phyloP scores from a whole-genome alignment of 2,113 vertebrate species.

The Austrofundulus limnaeus region DNA sequence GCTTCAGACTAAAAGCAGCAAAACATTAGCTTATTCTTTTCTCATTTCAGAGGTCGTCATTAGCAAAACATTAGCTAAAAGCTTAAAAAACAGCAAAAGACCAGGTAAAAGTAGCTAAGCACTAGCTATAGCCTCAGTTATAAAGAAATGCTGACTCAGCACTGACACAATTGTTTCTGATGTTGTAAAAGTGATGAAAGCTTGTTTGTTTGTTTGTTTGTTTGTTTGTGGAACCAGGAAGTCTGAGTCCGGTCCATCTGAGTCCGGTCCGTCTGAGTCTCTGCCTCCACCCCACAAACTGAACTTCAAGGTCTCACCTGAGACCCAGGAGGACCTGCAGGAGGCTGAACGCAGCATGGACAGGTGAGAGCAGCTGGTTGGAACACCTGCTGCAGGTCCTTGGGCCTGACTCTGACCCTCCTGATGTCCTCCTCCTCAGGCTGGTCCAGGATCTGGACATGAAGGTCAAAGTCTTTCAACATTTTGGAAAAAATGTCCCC shows the following conservation, averaged over 20 bases:
- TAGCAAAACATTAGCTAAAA: no score
- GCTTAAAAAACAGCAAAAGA: no score
- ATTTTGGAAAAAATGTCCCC: constrained; percentile 88
- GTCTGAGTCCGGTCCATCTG: constrained; percentile 64
- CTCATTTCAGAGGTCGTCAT: no score
- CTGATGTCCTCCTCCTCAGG: constrained; percentile 59
- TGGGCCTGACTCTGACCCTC: not conserved
- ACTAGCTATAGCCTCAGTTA: no score
- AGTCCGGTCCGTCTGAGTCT: constrained; percentile 64
- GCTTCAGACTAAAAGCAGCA: no score
- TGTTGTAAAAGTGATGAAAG: no score
- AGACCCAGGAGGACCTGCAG: constrained; percentile 90
- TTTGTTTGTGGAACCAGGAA: constrained; percentile 73
- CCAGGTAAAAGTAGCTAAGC: no score
- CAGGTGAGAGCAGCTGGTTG: constrained; percentile 78
- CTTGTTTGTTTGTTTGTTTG: not conserved
- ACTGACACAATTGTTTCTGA: not conserved
- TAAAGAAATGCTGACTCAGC: no score
- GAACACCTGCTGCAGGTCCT: not conserved
- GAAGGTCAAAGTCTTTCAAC: constrained; percentile 80
- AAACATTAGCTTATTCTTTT: no score
- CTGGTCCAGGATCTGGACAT: constrained; percentile 89
- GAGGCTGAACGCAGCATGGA: constrained; percentile 89
- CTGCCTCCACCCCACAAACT: constrained; percentile 88
- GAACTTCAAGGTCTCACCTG: constrained; percentile 90